These are phyloP conservation scores for Zalophus californianus DNA, from an alignment of 2,797 vertebrate species.

Conservation along the genomic window DNA sequence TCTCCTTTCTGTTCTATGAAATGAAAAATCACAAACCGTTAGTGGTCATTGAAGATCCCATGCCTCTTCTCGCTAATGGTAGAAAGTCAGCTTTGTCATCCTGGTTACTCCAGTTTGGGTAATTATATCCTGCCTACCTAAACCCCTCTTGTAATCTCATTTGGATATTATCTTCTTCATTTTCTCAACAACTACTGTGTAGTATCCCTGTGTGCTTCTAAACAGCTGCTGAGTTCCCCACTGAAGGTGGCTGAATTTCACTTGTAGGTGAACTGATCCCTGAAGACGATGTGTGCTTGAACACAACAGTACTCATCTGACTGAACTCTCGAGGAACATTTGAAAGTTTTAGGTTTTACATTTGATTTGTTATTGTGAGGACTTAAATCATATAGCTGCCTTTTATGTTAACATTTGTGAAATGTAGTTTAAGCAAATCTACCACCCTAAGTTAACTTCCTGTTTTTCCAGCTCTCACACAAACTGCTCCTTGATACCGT, in stretches of 20 bases:
- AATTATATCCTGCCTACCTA: slow-evolving; percentile 83
- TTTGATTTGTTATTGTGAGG: slow-evolving; percentile 31
- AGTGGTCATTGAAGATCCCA: slow-evolving; percentile 68
- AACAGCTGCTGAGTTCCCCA: slow-evolving; percentile 52
- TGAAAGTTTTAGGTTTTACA: slow-evolving; percentile 54
- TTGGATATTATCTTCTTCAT: slow-evolving; percentile 84
- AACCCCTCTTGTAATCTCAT: slow-evolving; percentile 81
- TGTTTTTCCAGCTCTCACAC: background rate
- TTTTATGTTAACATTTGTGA: slow-evolving; percentile 1
- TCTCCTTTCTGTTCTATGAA: slow-evolving; percentile 55
- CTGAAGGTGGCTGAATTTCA: slow-evolving; percentile 61
- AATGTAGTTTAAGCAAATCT: background rate
- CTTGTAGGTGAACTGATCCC: slow-evolving; percentile 71
- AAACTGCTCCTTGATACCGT: background rate
- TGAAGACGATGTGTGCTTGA: background rate
- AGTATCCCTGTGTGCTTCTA: slow-evolving; percentile 74
- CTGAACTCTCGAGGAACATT: slow-evolving; percentile 49
- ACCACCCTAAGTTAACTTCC: background rate
- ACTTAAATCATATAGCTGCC: background rate
- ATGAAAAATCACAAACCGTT: slow-evolving; percentile 56
- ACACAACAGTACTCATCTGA: background rate
- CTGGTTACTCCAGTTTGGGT: slow-evolving; percentile 79
- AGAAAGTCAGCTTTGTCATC: slow-evolving; percentile 42
- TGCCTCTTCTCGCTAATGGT: slow-evolving; percentile 60
- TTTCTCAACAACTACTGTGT: slow-evolving; percentile 79